Conservation (phyloP, 2,797 vertebrate genomes). For the Falco columbarius region DNA sequence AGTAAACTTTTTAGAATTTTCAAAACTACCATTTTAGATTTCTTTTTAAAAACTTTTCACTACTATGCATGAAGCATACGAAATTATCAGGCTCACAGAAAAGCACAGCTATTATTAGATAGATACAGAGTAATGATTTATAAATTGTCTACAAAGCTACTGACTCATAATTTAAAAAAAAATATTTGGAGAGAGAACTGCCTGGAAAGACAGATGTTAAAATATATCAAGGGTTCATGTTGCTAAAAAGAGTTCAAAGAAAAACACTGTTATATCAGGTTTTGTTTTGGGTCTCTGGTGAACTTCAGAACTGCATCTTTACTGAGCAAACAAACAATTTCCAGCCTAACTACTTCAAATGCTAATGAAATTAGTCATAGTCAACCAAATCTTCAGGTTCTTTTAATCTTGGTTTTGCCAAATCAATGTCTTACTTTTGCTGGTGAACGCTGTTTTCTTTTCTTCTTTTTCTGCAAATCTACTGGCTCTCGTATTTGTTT, state of each 20-base stretch:
- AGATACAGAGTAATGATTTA: slow-evolving; percentile 61
- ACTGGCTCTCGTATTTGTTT: slow-evolving; percentile 89
- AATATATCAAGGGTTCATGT: slow-evolving; percentile 63
- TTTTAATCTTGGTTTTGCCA: slow-evolving; percentile 69
- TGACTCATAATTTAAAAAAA: slow-evolving; percentile 55
- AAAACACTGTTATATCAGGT: slow-evolving; percentile 65
- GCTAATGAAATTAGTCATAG: slow-evolving; percentile 71
- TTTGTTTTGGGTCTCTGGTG: slow-evolving; percentile 60
- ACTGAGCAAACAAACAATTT: slow-evolving; percentile 71
- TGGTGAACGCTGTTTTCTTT: slow-evolving; percentile 97
- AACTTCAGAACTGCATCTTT: slow-evolving; percentile 64
- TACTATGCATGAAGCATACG: slow-evolving; percentile 66
- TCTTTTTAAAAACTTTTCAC: slow-evolving; percentile 57
- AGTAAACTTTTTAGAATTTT: slow-evolving; percentile 59
- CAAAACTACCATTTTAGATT: slow-evolving; percentile 52
- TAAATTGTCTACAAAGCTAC: slow-evolving; percentile 58
- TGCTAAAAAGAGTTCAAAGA: slow-evolving; percentile 68
- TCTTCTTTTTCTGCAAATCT: slow-evolving; percentile 96
- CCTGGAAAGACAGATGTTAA: slow-evolving; percentile 66
- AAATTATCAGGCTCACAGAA: slow-evolving; percentile 52
- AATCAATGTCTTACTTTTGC: slow-evolving; percentile 89
- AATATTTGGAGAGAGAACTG: slow-evolving; percentile 63
- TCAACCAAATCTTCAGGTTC: slow-evolving; percentile 67
- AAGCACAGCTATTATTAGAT: slow-evolving; percentile 58
- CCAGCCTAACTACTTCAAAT: slow-evolving; percentile 69